phyloP scores from a whole-genome alignment of 2,113 vertebrate species.

The Phyllopteryx taeniolatus region DNA sequence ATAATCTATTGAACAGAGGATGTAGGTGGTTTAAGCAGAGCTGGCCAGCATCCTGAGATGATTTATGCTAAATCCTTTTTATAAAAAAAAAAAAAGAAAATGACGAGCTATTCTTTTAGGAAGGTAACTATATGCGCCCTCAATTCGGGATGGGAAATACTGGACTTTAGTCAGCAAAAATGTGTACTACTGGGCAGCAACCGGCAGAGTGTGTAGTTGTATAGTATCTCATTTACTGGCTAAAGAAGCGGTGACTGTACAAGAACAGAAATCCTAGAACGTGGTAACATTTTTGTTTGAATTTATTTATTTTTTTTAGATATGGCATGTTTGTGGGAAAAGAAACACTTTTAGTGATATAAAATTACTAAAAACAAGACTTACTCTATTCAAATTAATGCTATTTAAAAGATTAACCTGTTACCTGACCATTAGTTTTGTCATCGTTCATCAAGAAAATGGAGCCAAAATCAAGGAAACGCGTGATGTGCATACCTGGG shows the following conservation, averaged over 20 bases:
- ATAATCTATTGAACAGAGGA: too few species aligned
- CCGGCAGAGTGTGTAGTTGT: background rate
- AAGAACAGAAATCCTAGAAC: too few species aligned
- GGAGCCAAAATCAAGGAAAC: background rate
- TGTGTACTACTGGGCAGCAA: background rate
- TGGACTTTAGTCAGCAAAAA: background rate
- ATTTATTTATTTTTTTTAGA: too few species aligned
- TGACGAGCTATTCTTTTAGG: too few species aligned
- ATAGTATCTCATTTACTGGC: background rate
- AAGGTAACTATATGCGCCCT: too few species aligned
- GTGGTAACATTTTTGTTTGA: too few species aligned
- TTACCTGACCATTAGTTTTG: background rate
- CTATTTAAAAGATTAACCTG: background rate
- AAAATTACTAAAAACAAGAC: background rate
- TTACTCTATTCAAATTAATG: background rate
- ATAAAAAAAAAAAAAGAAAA: too few species aligned
- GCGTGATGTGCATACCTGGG: slow-evolving; percentile 79
- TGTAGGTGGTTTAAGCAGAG: too few species aligned
- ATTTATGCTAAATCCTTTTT: too few species aligned
- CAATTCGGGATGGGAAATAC: background rate
- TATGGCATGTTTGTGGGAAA: too few species aligned
- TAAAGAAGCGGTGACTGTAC: background rate
- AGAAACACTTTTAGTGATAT: background rate
- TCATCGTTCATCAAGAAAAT: background rate
- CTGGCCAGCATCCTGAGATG: too few species aligned